phyloP scores from a whole-genome alignment of 2,113 vertebrate genomes.

The Steatornis caripensis region DNA sequence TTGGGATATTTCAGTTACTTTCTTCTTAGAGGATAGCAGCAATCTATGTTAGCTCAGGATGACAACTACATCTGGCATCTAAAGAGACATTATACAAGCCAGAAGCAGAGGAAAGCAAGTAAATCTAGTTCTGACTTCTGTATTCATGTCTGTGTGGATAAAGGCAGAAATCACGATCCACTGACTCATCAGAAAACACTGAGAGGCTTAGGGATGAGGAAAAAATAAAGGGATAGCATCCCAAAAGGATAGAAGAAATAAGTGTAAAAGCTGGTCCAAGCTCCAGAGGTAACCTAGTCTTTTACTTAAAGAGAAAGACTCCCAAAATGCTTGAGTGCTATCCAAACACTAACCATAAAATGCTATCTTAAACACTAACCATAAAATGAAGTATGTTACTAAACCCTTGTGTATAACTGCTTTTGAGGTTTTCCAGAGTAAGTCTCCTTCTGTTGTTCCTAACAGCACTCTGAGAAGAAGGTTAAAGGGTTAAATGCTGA shows the following conservation, averaged over 20 bases:
- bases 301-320: background rate
- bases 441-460: background rate
- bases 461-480: background rate
- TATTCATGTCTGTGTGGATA: background rate
- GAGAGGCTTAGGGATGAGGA: background rate
- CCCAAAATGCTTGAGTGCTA: background rate
- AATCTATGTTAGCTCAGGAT: background rate
- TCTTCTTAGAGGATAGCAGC: background rate
- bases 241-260: background rate
- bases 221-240: background rate
- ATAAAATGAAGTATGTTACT: background rate
- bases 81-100: background rate
- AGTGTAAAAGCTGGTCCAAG: background rate
- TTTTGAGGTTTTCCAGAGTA: background rate
- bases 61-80: background rate
- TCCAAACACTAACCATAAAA: background rate
- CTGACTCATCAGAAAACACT: background rate
- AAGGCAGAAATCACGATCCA: background rate
- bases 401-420: background rate
- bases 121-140: background rate
- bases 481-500: background rate
- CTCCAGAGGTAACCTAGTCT: background rate
- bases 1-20: background rate
- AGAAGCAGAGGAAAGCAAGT: background rate
- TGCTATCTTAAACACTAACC: background rate